These are phyloP conservation scores for Bufo bufo DNA, from an alignment of 2,113 vertebrate genomes.

Conservation along the genomic window DNA sequence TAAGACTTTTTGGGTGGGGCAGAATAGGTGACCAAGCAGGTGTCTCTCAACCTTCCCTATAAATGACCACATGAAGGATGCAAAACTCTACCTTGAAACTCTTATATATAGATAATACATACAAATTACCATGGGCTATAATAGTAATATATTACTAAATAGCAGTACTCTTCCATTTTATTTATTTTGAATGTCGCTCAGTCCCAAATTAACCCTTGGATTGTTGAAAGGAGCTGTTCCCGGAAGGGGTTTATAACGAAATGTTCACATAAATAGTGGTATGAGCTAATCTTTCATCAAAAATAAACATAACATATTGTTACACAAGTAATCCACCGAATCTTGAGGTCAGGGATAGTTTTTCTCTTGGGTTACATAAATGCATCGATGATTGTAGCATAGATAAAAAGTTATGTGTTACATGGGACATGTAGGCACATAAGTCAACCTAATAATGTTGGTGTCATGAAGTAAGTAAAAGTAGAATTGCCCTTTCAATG, in stretches of 20 bases:
- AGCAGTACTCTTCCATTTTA: too few species aligned
- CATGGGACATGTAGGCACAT: too few species aligned
- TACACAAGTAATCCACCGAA: neutral
- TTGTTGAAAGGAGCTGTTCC: neutral
- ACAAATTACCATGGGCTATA: neutral
- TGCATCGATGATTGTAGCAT: neutral
- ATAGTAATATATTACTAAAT: neutral
- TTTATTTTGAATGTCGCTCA: neutral
- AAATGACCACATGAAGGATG: neutral
- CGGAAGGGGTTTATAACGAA: neutral
- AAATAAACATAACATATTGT: slow-evolving; percentile 16
- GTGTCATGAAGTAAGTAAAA: too few species aligned
- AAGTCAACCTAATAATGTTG: too few species aligned
- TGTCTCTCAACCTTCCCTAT: too few species aligned
- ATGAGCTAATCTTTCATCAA: neutral
- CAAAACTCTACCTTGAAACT: neutral
- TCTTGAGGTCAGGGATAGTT: neutral
- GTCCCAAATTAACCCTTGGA: neutral
- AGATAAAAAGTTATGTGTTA: too few species aligned
- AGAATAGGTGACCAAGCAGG: too few species aligned
- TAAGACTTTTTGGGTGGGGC: too few species aligned
- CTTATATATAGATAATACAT: neutral
- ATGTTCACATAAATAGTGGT: neutral
- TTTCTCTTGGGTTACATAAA: neutral
- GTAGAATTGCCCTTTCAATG: too few species aligned